These are phyloP conservation scores for Orgyia antiqua DNA, from an alignment of 2,888 invertebrate genomes.

Conservation along the genomic window DNA sequence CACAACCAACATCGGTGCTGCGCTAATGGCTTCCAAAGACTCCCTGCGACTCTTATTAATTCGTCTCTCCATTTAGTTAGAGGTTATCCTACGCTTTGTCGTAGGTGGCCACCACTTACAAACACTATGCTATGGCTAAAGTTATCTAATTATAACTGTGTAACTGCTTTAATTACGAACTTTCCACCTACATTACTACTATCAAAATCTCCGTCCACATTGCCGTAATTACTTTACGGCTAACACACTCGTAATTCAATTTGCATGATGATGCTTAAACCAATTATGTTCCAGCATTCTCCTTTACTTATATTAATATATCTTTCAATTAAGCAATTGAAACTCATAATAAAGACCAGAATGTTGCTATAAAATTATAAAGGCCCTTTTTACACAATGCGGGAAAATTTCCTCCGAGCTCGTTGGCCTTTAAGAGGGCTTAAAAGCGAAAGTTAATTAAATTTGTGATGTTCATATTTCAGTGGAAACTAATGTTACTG, in stretches of 20 bases:
- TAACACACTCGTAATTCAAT: slow-evolving; percentile 23
- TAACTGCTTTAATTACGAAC: no score
- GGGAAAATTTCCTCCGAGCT: slow-evolving; percentile 44
- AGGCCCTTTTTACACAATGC: slow-evolving; percentile 56
- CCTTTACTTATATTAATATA: slow-evolving; percentile 35
- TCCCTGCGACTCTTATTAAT: no score
- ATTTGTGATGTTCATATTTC: slow-evolving; percentile 63
- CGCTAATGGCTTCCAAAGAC: no score
- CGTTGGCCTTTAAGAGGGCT: slow-evolving; percentile 56
- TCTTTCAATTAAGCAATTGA: slow-evolving; percentile 51
- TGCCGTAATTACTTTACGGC: no score
- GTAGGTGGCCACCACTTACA: no score
- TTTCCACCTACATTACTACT: no score
- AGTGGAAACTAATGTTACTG: slow-evolving; percentile 58
- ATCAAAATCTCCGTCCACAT: no score
- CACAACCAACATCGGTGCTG: no score
- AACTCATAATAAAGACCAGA: slow-evolving; percentile 48
- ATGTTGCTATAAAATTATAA: slow-evolving; percentile 46
- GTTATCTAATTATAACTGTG: no score
- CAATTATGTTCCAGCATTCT: slow-evolving; percentile 21
- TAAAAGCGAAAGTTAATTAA: slow-evolving; percentile 68
- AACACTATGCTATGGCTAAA: no score
- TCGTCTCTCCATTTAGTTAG: no score
- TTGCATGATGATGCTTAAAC: slow-evolving; percentile 22
- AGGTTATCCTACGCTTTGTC: no score